These are phyloP conservation scores for Porites cylindrica DNA, from an alignment of 92 coral and sea anemone genomes.

Conservation along the genomic window DNA sequence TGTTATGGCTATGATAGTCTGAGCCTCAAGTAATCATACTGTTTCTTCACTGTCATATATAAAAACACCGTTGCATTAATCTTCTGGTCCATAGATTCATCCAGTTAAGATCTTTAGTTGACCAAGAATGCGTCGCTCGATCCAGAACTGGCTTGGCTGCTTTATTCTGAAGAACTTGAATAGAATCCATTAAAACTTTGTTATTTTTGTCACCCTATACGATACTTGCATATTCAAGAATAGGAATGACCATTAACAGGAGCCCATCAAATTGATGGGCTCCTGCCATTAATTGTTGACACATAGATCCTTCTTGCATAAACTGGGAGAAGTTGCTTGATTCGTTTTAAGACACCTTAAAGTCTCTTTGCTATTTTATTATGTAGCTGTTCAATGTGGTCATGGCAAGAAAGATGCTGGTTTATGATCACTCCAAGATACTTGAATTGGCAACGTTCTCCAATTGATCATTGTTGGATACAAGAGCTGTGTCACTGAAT, in stretches of 20 bases:
- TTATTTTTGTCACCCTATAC: slow-evolving; percentile 40
- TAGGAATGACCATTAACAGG: slow-evolving; percentile 38
- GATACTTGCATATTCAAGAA: slow-evolving; percentile 53
- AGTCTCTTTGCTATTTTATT: slow-evolving; percentile 24
- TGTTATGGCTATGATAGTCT: slow-evolving; percentile 36
- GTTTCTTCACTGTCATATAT: slow-evolving; percentile 24
- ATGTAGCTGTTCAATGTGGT: slow-evolving; percentile 4
- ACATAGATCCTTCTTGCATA: slow-evolving; percentile 35
- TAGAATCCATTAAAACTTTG: slow-evolving; percentile 32
- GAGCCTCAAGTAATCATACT: slow-evolving; percentile 22
- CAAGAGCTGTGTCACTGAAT: background rate
- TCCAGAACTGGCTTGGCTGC: slow-evolving; percentile 27
- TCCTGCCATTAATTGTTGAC: slow-evolving; percentile 4
- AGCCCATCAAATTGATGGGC: too few species aligned
- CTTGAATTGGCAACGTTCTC: background rate
- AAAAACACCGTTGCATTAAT: slow-evolving; percentile 35
- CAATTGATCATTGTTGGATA: background rate
- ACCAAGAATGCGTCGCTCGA: slow-evolving; percentile 3
- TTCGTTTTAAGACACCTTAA: slow-evolving; percentile 15
- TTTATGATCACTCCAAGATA: slow-evolving; percentile 16
- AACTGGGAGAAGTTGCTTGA: slow-evolving; percentile 45
- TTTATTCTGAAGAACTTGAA: slow-evolving; percentile 54
- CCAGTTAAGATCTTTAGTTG: slow-evolving; percentile 29
- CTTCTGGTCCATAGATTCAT: slow-evolving; percentile 28
- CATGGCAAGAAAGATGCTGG: slow-evolving; percentile 23